These are phyloP conservation scores for Sinopyrophorus schimmeli DNA, from an alignment of 2,888 invertebrate genomes.

Conservation along the genomic window DNA sequence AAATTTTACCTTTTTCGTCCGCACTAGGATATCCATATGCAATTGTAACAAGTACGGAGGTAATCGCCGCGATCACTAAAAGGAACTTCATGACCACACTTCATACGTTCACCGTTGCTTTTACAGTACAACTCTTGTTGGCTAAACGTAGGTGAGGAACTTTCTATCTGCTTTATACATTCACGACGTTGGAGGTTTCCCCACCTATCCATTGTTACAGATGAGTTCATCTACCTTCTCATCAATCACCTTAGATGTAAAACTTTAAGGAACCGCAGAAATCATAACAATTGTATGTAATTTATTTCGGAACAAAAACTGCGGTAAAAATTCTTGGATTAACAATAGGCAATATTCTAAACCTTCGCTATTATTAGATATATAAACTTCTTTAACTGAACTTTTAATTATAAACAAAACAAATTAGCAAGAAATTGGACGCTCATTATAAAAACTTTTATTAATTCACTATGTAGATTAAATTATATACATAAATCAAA, in stretches of 20 bases:
- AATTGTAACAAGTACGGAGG: constrained; percentile 26
- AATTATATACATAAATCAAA: too few relatives aligned
- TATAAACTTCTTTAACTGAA: not conserved
- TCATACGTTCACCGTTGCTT: constrained; percentile 44
- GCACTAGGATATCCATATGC: constrained; percentile 40
- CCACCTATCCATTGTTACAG: constrained; percentile 43
- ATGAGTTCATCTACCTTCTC: constrained; percentile 44
- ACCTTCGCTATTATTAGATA: not conserved
- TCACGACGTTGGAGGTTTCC: constrained; percentile 40
- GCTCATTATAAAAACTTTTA: too few relatives aligned
- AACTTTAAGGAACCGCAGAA: not conserved
- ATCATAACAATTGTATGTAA: not conserved
- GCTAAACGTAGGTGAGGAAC: constrained; percentile 43
- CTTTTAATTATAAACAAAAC: not conserved
- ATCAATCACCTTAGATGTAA: too few relatives aligned
- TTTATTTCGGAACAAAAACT: not conserved
- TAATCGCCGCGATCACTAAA: constrained; percentile 36
- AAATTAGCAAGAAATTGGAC: too few relatives aligned
- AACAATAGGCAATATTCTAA: not conserved
- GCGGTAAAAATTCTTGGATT: not conserved
- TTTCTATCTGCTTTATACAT: constrained; percentile 47
- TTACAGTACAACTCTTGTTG: constrained; percentile 37
- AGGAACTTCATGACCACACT: constrained; percentile 45
- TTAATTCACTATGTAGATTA: too few relatives aligned
- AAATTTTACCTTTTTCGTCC: constrained; percentile 49